A percentile compares a stretch with the other conserved stretches of the same genome.
Evolutionary conservation across 2,113 vertebrate genomes (phyloP).

Genomic region (Balaeniceps rex): DNA sequence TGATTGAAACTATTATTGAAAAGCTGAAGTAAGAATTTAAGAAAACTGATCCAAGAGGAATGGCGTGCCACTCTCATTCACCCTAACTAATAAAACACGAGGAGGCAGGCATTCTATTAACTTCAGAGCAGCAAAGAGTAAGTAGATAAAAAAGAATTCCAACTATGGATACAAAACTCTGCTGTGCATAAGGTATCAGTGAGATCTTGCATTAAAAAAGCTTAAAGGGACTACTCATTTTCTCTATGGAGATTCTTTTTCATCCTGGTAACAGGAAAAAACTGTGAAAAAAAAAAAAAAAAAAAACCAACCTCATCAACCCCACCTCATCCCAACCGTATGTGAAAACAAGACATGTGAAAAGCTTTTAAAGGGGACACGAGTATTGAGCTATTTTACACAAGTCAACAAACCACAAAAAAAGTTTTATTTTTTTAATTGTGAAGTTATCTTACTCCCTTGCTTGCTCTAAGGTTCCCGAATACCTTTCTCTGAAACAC

Average conservation of each 20-base stretch:
- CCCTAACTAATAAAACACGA: neutral
- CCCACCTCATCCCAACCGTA: too few species aligned
- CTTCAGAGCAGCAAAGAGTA: neutral
- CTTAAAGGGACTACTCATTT: neutral
- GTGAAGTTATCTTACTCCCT: neutral
- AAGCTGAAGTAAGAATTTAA: neutral
- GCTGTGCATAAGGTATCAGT: neutral
- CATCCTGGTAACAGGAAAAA: neutral
- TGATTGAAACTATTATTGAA: neutral
- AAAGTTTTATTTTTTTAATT: neutral
- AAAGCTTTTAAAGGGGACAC: neutral
- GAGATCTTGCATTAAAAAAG: neutral
- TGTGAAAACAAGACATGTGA: neutral
- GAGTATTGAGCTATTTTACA: neutral
- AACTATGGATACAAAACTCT: neutral
- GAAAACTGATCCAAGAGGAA: neutral
- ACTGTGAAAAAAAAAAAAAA: neutral
- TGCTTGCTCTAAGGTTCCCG: neutral
- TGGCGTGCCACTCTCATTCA: neutral
- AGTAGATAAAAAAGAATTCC: neutral
- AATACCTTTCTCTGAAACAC: neutral
- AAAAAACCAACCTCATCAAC: too few species aligned
- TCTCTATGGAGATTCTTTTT: neutral
- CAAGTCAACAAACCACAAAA: neutral
- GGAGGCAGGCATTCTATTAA: neutral